Evolutionary conservation across 2,797 vertebrate species (phyloP), one percentile per base, ranked within the genome.

Genomic region (Phaenicophaeus curvirostris): DNA sequence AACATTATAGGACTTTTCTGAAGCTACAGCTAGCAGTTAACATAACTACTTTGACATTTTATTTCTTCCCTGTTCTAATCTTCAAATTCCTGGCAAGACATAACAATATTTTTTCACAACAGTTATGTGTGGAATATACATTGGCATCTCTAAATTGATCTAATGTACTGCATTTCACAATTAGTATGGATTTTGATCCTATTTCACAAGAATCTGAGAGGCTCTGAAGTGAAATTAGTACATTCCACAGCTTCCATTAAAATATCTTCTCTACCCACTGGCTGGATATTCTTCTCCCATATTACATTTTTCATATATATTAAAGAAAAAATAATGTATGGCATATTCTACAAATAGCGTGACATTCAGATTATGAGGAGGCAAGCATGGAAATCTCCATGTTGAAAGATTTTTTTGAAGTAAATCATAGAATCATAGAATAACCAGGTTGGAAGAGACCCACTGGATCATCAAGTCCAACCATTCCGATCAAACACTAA

Each of bases 341-440:
- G 31, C 8, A 50, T 35, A 76, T 59, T 73, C 85, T 77, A 71
- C 28, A 85, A 87, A 89, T 61, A 93, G 20, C 20, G 35, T 91
- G 82, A 82, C 44, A 85, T 91, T 87, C 59, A 79, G 20, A 76
- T 91, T 89, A 69, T 25, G 31, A 83, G 7, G 31, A 83, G 7
- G 18, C 15, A 53, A 83, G n/a, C 27, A 41, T 66, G n/a, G 65
- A 75, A 95, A 76, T 63, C 68, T 77, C 72, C 41, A 63, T 53
- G 53, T 9, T 66, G 33, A 72, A 72, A 17, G 35, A 55, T 5
- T 25, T 71, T 71, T 85, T 86, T 63, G 30, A 91, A 75, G 35
- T 5, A 63, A 83, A n/a, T n/a, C n/a, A n/a, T n/a, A n/a, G n/a
- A n/a, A n/a, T n/a, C n/a, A n/a, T n/a, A n/a, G n/a, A n/a, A n/a